Base-by-base conservation (phyloP, 2,113 vertebrate species). In the Callopanchax toddi region DNA sequence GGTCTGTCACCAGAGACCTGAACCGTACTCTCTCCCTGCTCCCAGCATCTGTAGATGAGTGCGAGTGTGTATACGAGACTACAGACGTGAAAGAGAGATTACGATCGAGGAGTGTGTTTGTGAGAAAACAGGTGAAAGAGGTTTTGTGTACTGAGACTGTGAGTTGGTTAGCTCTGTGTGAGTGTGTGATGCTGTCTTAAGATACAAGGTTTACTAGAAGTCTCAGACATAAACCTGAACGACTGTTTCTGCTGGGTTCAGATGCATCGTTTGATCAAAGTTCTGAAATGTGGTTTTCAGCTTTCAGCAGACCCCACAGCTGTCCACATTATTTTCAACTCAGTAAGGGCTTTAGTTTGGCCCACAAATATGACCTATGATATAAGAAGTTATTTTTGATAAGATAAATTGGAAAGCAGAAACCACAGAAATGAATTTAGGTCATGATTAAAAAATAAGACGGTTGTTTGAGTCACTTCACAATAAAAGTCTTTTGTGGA, bases 1-100 rank as follows among this genome's bases (percentile, higher is more conserved):
- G 96, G 94, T 95, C 95, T 95, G 95, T 96, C 95, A 96, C 95
- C 93, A 93, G 94, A 94, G 94, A 96, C 95, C 93, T 91, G 92
- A 93, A 95, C 95, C 94, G 95, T 94, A 94, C 72, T 83, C 80
- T 83, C 73, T 68, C 72, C 67, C 54, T 34, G 72, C 60, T 76
- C 52, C 48, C 56, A 61, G 63, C 46, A 60, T 81, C 71, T 73
- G 59, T 74, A 53, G 77, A 50, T 69, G 65, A 66, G 67, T 74
- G 59, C 69, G 53, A 4, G 29, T 60, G 67, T 60, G 43, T 58
- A n/a, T n/a, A 45, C 55, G 61, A 76, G 63, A 56, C 55, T 57
- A 34, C 62, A 53, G 67, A 71, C 43, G 62, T 68, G 74, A 85
- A 69, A 55, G 77, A 74, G 79, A 88, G 86, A 87, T 86, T 86